Conservation (phyloP, 2,797 vertebrate species). For the Pseudochirops corinnae region DNA sequence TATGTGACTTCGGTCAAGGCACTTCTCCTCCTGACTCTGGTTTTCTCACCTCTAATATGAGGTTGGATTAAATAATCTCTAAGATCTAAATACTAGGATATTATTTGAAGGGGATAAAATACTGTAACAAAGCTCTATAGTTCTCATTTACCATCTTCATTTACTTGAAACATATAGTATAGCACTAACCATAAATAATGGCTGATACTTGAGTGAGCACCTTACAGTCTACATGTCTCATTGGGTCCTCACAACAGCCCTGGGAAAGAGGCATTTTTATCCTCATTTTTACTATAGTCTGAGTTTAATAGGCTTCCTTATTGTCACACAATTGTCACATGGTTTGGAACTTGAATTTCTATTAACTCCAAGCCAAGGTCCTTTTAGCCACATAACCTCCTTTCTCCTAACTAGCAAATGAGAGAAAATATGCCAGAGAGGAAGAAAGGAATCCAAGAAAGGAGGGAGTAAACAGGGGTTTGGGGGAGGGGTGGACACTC, state of each 20-base stretch:
- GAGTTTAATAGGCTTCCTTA: not conserved
- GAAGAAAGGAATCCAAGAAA: not conserved
- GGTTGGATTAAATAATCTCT: not conserved
- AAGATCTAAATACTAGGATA: not conserved
- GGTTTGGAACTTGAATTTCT: not conserved
- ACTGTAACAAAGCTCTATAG: not conserved
- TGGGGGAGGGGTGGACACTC: not conserved
- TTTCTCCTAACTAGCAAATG: not conserved
- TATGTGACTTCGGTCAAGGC: constrained; percentile 3
- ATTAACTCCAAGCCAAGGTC: not conserved
- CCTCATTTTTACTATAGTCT: not conserved
- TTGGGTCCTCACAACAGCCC: not conserved
- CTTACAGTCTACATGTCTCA: not conserved
- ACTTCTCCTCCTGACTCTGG: not conserved
- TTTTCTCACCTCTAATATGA: not conserved
- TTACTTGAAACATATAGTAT: not conserved
- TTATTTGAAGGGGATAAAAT: not conserved
- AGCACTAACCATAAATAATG: not conserved
- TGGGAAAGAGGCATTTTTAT: not conserved
- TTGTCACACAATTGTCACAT: not conserved
- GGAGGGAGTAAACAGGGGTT: not conserved
- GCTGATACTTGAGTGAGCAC: not conserved
- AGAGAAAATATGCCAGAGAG: not conserved
- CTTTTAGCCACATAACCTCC: not conserved
- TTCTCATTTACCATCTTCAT: not conserved